Conservation (phyloP, 2,888 invertebrate species). For the Fragum whitleyi region DNA sequence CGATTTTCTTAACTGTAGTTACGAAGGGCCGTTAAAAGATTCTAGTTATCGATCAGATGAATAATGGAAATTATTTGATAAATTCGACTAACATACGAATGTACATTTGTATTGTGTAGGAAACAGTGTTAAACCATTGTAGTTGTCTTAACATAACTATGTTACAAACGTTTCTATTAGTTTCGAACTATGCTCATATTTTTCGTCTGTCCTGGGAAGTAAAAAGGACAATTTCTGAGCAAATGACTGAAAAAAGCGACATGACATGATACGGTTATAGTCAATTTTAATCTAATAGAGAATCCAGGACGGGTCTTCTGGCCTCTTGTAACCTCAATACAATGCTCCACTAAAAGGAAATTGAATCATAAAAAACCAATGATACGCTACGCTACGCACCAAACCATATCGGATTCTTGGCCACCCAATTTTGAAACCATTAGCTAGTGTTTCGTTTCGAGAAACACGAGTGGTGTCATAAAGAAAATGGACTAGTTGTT, state of each 20-base stretch:
- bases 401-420: slow-evolving; percentile 52
- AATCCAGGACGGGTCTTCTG: background rate
- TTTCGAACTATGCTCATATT: too few relatives aligned
- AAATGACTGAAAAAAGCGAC: background rate
- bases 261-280: background rate
- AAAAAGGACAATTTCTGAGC: background rate
- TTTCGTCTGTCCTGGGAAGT: background rate
- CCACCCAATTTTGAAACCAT: slow-evolving; percentile 66
- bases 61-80: too few relatives aligned
- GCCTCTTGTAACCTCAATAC: background rate
- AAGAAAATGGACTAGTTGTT: background rate
- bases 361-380: slow-evolving; percentile 45
- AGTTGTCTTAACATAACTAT: too few relatives aligned
- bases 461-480: background rate
- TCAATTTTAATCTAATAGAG: slow-evolving; percentile 29
- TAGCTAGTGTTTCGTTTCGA: slow-evolving; percentile 37
- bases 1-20: too few relatives aligned
- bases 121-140: too few relatives aligned
- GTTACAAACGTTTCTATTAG: too few relatives aligned
- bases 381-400: slow-evolving; percentile 40
- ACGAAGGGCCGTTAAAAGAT: too few relatives aligned
- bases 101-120: too few relatives aligned
- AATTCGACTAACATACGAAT: too few relatives aligned
- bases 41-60: too few relatives aligned
- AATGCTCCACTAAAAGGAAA: slow-evolving; percentile 38